Evolutionary conservation across 2,888 invertebrate species (phyloP).

Genomic region (Ectemnius lituratus): DNA sequence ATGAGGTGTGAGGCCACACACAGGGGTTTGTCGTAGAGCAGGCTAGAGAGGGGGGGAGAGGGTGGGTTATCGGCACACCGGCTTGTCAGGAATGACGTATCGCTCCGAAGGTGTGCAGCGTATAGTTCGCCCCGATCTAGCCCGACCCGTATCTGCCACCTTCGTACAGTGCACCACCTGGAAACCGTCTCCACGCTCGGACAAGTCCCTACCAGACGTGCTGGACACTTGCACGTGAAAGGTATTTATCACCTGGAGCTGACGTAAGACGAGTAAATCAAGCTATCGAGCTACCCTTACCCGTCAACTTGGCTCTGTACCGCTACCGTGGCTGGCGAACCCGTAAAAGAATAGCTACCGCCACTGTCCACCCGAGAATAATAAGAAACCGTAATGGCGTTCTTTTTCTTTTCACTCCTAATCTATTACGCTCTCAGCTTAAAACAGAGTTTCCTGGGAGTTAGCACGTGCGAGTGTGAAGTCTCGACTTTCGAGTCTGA

Average conservation of each 20-base stretch:
- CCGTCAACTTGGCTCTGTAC: conserved; percentile 16
- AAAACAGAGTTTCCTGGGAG: not conserved
- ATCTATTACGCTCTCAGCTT: too few relatives aligned
- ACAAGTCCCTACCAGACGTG: conserved; percentile 41
- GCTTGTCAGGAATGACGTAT: conserved; percentile 75
- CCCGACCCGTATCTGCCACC: conserved; percentile 45
- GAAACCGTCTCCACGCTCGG: conserved; percentile 38
- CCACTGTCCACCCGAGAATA: not conserved
- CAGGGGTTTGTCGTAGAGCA: conserved; percentile 60
- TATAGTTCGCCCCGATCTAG: conserved; percentile 53
- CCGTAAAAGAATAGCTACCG: too few relatives aligned
- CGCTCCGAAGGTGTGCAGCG: conserved; percentile 61
- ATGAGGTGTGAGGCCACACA: conserved; percentile 61
- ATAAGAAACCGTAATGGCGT: not conserved
- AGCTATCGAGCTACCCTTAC: conserved; percentile 25
- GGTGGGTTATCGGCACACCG: conserved; percentile 65
- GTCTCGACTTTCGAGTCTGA: too few relatives aligned
- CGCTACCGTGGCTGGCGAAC: not conserved
- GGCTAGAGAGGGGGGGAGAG: too few relatives aligned
- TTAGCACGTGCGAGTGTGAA: not conserved
- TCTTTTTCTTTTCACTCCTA: not conserved
- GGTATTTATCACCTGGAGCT: conserved; percentile 54
- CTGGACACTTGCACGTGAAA: conserved; percentile 52
- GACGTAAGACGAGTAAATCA: conserved; percentile 52
- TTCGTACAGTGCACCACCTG: conserved; percentile 46